Conservation (phyloP, 2,888 invertebrate species). For the Abrostola tripartita region DNA sequence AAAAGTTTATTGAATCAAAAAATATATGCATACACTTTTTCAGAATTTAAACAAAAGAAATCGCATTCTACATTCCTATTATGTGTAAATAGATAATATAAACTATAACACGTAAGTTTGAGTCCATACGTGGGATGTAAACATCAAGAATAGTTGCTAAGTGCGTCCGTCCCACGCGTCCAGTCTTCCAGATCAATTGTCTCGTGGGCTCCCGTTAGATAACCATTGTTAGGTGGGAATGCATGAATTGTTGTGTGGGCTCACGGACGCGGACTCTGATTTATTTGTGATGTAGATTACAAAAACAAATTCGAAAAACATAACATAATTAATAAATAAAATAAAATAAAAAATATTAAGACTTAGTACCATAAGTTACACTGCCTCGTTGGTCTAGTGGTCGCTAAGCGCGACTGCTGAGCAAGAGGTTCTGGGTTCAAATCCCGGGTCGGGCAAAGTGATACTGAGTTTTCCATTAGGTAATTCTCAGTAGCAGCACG, state of each 20-base stretch:
- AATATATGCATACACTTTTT: too few species aligned
- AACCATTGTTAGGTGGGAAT: constrained; percentile 43
- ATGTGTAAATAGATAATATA: background rate
- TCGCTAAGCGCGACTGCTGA: too few species aligned
- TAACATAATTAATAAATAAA: background rate
- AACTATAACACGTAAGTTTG: background rate
- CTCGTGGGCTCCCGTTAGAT: constrained; percentile 45
- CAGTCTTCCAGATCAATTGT: constrained; percentile 53
- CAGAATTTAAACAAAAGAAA: too few species aligned
- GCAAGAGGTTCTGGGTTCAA: too few species aligned
- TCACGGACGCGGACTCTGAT: constrained; percentile 30
- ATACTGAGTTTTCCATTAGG: too few species aligned
- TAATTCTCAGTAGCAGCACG: too few species aligned
- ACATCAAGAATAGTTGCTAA: constrained; percentile 44
- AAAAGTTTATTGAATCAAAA: too few species aligned
- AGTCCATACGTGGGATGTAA: constrained; percentile 29
- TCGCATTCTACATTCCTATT: too few species aligned
- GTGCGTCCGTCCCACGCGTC: constrained; percentile 46
- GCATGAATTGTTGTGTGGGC: constrained; percentile 35
- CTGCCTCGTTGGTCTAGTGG: too few species aligned
- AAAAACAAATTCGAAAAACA: constrained; percentile 12
- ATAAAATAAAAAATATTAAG: too few species aligned
- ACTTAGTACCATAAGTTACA: too few species aligned
- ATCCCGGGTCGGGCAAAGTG: too few species aligned
- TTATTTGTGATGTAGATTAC: constrained; percentile 29